Percentiles rank a stretch among this genome's conserved stretches.
Conservation (phyloP, 1,140 invertebrate species). For the Bombus confusus region DNA sequence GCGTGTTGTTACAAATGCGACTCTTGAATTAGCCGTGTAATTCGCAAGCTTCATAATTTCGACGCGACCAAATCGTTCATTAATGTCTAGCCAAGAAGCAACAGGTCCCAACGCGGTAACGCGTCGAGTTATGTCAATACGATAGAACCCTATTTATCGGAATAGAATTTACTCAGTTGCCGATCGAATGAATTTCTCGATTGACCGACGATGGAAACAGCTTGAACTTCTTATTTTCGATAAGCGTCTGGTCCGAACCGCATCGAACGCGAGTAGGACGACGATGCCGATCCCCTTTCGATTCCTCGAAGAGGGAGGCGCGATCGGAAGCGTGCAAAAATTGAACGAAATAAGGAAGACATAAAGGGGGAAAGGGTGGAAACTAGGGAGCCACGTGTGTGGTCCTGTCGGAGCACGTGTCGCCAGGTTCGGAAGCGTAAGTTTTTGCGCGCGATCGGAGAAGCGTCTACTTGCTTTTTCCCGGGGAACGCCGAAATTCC, state of each 20-base stretch:
- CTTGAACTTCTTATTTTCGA: not conserved
- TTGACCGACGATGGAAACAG: not conserved
- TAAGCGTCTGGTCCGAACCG: not conserved
- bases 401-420: slow-evolving; percentile 75
- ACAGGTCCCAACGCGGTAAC: not conserved
- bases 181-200: no score
- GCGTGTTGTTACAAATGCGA: not conserved
- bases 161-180: not conserved
- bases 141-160: not conserved
- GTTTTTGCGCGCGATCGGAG: slow-evolving; percentile 69
- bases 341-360: slow-evolving; percentile 36
- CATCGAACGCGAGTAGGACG: not conserved
- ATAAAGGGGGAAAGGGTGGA: slow-evolving; percentile 14
- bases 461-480: slow-evolving; percentile 67
- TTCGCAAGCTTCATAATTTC: not conserved
- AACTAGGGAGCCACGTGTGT: slow-evolving; percentile 71
- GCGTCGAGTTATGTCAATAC: no score
- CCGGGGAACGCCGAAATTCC: slow-evolving; percentile 71
- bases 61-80: not conserved
- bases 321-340: slow-evolving; percentile 2
- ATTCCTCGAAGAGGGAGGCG: slow-evolving; percentile 21
- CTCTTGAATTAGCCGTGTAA: not conserved
- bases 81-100: not conserved
- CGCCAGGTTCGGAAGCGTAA: slow-evolving; percentile 42
- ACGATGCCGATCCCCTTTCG: not conserved